These are phyloP conservation scores for Eumacrocentrus americanus DNA, from an alignment of 2,888 invertebrate genomes.

Conservation along the genomic window DNA sequence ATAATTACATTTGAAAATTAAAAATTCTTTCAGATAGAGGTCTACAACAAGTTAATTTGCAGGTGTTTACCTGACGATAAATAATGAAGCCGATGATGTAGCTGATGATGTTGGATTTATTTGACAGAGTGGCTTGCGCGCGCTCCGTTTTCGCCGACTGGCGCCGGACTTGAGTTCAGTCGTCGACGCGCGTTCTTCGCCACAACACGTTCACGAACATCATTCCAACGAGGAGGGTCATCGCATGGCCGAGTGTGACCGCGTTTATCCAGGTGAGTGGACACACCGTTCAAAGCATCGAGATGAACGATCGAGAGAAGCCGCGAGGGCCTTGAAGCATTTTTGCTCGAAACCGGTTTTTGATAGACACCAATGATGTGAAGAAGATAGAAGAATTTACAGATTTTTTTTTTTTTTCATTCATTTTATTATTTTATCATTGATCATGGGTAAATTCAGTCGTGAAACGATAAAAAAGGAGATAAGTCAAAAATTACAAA, in stretches of 20 bases:
- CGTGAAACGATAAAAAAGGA: too few relatives aligned
- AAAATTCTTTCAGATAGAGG: too few relatives aligned
- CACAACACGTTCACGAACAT: conserved; percentile 24
- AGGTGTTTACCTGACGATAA: too few relatives aligned
- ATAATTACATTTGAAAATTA: too few relatives aligned
- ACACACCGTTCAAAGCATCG: background rate
- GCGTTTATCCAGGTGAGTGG: conserved; percentile 30
- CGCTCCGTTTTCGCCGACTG: conserved; percentile 42
- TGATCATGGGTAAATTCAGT: too few relatives aligned
- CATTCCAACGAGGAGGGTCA: background rate
- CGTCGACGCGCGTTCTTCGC: conserved; percentile 44
- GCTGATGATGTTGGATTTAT: conserved; percentile 19
- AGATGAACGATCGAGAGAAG: background rate
- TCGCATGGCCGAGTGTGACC: conserved; percentile 24
- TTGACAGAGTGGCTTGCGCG: conserved; percentile 38
- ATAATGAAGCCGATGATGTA: too few relatives aligned
- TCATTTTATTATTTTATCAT: background rate
- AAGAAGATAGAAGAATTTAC: too few relatives aligned
- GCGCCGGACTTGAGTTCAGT: conserved; percentile 45
- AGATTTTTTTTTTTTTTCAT: background rate
- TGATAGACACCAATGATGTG: too few relatives aligned
- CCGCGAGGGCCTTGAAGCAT: too few relatives aligned
- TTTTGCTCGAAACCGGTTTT: too few relatives aligned
- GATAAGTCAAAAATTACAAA: too few relatives aligned
- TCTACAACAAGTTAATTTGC: too few relatives aligned